These are phyloP conservation scores for Apodemia zela DNA, from an alignment of 2,888 invertebrate genomes.

Conservation along the genomic window DNA sequence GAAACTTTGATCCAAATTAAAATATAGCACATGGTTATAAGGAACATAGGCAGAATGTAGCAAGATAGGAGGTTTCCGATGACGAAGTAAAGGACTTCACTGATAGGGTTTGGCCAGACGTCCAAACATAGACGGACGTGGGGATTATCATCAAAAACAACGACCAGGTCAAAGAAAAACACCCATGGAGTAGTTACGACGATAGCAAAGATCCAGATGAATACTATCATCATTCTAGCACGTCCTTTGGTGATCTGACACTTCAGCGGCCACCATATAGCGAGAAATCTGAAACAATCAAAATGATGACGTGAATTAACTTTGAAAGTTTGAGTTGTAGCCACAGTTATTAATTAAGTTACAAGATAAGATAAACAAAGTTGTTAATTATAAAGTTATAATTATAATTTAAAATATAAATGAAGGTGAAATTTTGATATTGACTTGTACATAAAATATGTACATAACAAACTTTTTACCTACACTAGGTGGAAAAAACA, in stretches of 20 bases:
- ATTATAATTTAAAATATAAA: background rate
- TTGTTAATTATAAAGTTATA: conserved; percentile 7
- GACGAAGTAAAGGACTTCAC: conserved; percentile 92
- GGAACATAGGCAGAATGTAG: conserved; percentile 93
- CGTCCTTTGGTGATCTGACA: conserved; percentile 94
- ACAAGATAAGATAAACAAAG: background rate
- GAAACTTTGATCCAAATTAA: conserved; percentile 95
- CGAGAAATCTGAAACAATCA: conserved; percentile 90
- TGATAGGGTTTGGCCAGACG: conserved; percentile 91
- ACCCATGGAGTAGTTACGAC: conserved; percentile 94
- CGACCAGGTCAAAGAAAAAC: conserved; percentile 91
- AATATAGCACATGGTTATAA: conserved; percentile 95
- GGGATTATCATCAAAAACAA: conserved; percentile 86
- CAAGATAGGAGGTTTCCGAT: conserved; percentile 93
- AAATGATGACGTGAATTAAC: conserved; percentile 12
- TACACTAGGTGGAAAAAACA: too few relatives aligned
- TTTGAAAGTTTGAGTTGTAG: background rate
- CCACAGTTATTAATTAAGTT: background rate
- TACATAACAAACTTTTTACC: too few relatives aligned
- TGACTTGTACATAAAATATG: too few relatives aligned
- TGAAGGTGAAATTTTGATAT: background rate
- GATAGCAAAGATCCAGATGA: conserved; percentile 94
- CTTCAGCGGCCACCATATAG: conserved; percentile 96
- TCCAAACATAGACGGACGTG: conserved; percentile 89
- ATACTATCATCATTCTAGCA: conserved; percentile 91